Evolutionary conservation across 2,113 vertebrate genomes (phyloP).

Genomic region (Jaculus jaculus): DNA sequence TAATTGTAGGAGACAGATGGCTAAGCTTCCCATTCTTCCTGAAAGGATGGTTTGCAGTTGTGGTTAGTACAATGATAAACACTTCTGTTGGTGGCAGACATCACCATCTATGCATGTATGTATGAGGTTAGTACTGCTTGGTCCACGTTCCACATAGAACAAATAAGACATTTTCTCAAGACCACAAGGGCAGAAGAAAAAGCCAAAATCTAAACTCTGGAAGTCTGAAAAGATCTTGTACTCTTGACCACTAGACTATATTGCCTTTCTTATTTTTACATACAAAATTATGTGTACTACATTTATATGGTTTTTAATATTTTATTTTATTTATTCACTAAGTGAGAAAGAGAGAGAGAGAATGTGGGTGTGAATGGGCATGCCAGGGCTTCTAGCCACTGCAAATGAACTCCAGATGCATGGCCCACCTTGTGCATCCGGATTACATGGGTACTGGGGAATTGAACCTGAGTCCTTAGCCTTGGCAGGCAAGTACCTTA

Average conservation of each 20-base stretch:
- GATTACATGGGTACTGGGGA: no score
- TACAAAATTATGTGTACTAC: neutral
- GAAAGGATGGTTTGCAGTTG: neutral
- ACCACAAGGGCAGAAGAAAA: neutral
- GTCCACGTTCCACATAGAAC: neutral
- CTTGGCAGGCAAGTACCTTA: no score
- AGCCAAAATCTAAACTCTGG: neutral
- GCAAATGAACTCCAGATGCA: no score
- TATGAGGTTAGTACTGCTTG: neutral
- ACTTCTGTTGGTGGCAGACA: neutral
- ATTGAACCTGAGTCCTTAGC: no score
- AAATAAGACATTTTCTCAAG: neutral
- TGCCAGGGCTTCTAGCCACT: no score
- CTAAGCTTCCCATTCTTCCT: neutral
- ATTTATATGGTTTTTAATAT: no score
- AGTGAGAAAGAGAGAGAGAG: no score
- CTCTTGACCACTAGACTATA: neutral
- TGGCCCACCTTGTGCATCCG: no score
- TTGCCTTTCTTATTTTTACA: neutral
- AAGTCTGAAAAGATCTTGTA: neutral
- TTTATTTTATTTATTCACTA: no score
- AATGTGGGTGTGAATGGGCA: no score
- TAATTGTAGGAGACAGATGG: neutral
- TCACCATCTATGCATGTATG: neutral
- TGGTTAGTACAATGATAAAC: neutral